Percentiles rank a stretch among this genome's conserved stretches.
phyloP scores from a whole-genome alignment of 2,888 invertebrate genomes.

The Melanotus villosus region DNA sequence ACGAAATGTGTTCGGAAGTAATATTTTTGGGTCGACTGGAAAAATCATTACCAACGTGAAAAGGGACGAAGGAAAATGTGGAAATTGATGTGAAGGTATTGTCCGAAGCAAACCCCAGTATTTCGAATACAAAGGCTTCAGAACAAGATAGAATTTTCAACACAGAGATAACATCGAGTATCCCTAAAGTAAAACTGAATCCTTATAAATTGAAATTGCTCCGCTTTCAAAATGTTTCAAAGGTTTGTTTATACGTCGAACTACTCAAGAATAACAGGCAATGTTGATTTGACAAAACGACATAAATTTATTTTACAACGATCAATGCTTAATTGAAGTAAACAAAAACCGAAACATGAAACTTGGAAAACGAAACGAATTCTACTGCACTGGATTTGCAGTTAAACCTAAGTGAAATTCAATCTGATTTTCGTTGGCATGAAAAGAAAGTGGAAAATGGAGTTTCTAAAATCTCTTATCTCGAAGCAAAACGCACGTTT shows the following conservation, averaged over 20 bases:
- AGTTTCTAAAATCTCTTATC: neutral
- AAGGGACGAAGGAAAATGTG: conserved; percentile 9
- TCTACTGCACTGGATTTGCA: neutral
- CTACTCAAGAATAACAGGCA: no score
- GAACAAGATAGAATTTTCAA: neutral
- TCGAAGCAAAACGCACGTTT: neutral
- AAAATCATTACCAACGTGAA: conserved; percentile 17
- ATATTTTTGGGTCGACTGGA: conserved; percentile 3
- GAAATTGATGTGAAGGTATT: conserved; percentile 16
- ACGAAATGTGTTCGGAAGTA: conserved; percentile 1
- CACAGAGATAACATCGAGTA: no score
- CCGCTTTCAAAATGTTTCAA: no score
- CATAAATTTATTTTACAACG: no score
- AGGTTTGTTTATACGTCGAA: no score
- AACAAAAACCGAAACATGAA: neutral
- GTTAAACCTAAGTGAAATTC: neutral
- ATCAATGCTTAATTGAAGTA: no score
- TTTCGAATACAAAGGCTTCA: neutral
- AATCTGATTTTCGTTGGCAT: neutral
- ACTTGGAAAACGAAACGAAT: neutral
- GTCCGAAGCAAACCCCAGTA: neutral
- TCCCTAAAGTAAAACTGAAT: no score
- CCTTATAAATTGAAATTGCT: no score
- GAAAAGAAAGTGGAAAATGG: neutral
- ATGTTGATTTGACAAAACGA: no score